phyloP scores from a whole-genome alignment of 2,113 vertebrate genomes.

The human region GRCh38 chr5:134161501-134162000 shows the following conservation, averaged over 20 bases:
- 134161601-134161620: neutral
- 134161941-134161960: neutral
- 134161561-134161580: neutral
- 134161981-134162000: neutral
- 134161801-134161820: neutral
- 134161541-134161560: neutral
- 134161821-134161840: neutral
- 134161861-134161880: neutral
- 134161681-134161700: constrained; percentile 12
- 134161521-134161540: neutral
- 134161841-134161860: neutral
- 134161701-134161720: neutral
- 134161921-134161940: neutral
- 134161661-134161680: neutral
- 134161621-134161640: neutral
- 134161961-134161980: neutral
- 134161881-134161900: neutral
- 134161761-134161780: neutral
- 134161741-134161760: neutral
- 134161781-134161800: neutral
- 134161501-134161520: constrained; percentile 19
- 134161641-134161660: neutral
- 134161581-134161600: neutral
- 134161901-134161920: neutral
- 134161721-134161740: neutral